These are phyloP conservation scores for Prochilodus magdalenae DNA, from an alignment of 2,113 vertebrate species.

Conservation along the genomic window DNA sequence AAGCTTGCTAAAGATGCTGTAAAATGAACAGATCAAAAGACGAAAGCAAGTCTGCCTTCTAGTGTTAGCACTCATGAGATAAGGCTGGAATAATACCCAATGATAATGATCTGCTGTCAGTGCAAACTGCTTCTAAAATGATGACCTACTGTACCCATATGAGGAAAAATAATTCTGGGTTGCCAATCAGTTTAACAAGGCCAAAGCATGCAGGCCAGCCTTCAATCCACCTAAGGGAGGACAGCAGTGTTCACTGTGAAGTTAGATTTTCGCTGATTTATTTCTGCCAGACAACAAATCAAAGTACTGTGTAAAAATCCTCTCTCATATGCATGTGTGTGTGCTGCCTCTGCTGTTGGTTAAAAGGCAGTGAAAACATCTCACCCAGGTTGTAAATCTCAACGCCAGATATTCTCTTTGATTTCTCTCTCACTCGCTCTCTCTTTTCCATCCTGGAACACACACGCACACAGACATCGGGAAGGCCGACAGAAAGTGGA, in stretches of 20 bases:
- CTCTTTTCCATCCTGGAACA: slow-evolving; percentile 29
- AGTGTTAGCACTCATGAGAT: slow-evolving; percentile 20
- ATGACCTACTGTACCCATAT: background rate
- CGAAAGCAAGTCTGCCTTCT: background rate
- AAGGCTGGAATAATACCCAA: background rate
- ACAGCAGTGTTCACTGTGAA: slow-evolving; percentile 4
- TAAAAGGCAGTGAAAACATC: slow-evolving; percentile 65
- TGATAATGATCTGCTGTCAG: slow-evolving; percentile 1
- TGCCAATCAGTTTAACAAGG: slow-evolving; percentile 23
- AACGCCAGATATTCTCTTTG: slow-evolving; percentile 70
- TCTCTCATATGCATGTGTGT: background rate
- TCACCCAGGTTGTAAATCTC: slow-evolving; percentile 73
- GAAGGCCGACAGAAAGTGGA: too few species aligned
- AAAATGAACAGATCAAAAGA: background rate
- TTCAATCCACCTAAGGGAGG: slow-evolving; percentile 40
- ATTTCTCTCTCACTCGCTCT: slow-evolving; percentile 50
- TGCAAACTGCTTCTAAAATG: slow-evolving; percentile 1
- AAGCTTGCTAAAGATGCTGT: background rate
- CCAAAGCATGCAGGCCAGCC: slow-evolving; percentile 39
- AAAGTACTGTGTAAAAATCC: slow-evolving; percentile 58
- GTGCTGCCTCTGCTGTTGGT: slow-evolving; percentile 60
- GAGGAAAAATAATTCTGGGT: slow-evolving; percentile 15
- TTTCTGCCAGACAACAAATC: slow-evolving; percentile 75
- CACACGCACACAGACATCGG: background rate
- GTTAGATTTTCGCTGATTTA: slow-evolving; percentile 67